Base-by-base conservation (phyloP, 2,888 invertebrate genomes). In the Drosophila lacicola region DNA sequence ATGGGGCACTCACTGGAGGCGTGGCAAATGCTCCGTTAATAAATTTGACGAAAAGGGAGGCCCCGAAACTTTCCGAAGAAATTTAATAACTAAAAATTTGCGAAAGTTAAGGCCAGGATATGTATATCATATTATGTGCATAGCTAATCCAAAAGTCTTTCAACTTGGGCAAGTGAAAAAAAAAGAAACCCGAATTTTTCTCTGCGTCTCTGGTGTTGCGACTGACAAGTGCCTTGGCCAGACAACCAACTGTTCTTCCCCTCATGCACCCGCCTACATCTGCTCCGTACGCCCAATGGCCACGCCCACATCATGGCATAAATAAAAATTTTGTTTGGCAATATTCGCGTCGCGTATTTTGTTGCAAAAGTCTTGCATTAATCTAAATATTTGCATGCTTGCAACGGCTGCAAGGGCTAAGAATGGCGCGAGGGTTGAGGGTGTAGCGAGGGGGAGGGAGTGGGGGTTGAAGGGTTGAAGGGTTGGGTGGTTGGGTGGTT, bases 301-400 rank as follows among this genome's bases (percentile, higher is more conserved):
- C 70, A 62, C 39, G 50, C 45, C 45, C 50, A 57, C 55, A 47
- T 58, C 49, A 46, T 71, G 71, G 84, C 80, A 83, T 83, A 83
- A 83, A 83, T 82, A 83, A 70, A 83, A 83, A 83, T 76, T 78
- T 86, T 75, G 75, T 87, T 87, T 86, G 81, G 83, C 87, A 83
- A 83, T 83, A 83, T 83, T 84, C 83, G 87, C 84, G 84, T 44
- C 87, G 87, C 83, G 83, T 84, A 84, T 84, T 84, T 84, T 87
- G 83, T 87, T 84, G 87, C 87, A 82, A 84, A 84, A 87, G 84
- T 84, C 82, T 84, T 84, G 83, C 83, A 84, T 84, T 84, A 84
- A 84, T 84, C 83, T 84, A 87, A 84, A 84, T 87, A 84, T 84
- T 84, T 84, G 87, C 83, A 87, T 87, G 83, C 87, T 84, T 78